phyloP scores from a whole-genome alignment of 2,113 vertebrate genomes.

The Chlorodrepanis virens region DNA sequence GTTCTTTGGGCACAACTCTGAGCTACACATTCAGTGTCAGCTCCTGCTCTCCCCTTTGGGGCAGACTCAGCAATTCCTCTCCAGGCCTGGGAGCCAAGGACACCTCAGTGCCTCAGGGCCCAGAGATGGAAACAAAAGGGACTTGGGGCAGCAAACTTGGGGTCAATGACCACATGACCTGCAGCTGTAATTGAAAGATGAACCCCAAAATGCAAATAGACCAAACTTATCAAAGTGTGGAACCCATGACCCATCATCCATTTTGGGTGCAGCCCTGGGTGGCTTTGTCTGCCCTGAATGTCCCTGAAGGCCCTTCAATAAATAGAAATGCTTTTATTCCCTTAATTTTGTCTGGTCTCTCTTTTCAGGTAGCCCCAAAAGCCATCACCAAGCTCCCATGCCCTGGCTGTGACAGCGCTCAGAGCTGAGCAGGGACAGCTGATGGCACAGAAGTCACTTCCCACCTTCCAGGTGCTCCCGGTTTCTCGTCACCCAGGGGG shows the following conservation, averaged over 20 bases:
- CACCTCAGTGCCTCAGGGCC: not conserved
- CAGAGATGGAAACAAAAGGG: not conserved
- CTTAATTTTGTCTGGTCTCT: too few relatives aligned
- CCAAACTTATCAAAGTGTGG: not conserved
- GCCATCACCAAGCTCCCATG: too few relatives aligned
- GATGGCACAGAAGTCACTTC: too few relatives aligned
- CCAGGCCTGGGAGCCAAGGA: not conserved
- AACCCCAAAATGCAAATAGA: not conserved
- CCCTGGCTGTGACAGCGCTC: too few relatives aligned
- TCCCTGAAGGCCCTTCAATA: too few relatives aligned
- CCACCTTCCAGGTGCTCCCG: too few relatives aligned
- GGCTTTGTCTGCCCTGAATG: too few relatives aligned
- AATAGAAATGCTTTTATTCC: too few relatives aligned
- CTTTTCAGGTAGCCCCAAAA: too few relatives aligned
- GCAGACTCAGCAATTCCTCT: not conserved
- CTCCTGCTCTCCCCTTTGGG: not conserved
- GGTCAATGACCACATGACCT: not conserved
- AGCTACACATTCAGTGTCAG: not conserved
- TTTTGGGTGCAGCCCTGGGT: not conserved
- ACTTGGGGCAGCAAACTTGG: not conserved
- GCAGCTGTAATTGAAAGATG: not conserved
- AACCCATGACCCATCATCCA: not conserved
- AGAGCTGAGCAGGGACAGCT: too few relatives aligned
- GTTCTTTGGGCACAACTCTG: not conserved
- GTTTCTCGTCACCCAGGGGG: not conserved